Conservation (phyloP, 2,113 vertebrate species). For the Xenotilapia longispinis region DNA sequence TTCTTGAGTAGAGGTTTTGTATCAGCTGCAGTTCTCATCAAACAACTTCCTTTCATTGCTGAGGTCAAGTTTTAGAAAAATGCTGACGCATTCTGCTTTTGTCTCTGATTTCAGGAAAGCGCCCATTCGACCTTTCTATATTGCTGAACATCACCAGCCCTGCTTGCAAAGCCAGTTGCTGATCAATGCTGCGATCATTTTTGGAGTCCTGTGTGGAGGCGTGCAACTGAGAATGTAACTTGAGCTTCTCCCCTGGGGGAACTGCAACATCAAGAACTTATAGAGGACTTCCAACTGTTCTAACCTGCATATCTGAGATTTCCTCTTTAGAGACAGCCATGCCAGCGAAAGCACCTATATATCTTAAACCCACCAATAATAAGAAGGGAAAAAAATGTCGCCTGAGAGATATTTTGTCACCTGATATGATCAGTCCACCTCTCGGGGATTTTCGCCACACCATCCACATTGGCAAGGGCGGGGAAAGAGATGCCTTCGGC, state of each 20-base stretch:
- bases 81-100: constrained; percentile 21
- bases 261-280: constrained; percentile 16
- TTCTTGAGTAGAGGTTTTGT: background rate
- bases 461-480: constrained; percentile 93
- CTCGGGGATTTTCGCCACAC: constrained; percentile 98
- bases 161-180: constrained; percentile 1
- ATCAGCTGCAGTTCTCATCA: background rate
- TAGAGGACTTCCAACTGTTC: background rate
- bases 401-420: constrained; percentile 91
- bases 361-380: constrained; percentile 88
- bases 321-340: constrained; percentile 65
- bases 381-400: constrained; percentile 98
- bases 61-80: background rate
- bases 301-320: constrained; percentile 11
- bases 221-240: constrained; percentile 69
- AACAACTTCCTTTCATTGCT: background rate
- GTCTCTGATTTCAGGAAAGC: constrained; percentile 55
- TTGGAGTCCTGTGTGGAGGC: constrained; percentile 2
- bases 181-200: constrained; percentile 43
- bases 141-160: background rate
- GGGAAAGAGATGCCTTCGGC: constrained; percentile 90
- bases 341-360: constrained; percentile 98
- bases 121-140: background rate
- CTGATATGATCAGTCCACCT: constrained; percentile 97
- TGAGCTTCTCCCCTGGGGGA: constrained; percentile 1